Conservation (phyloP, 2,113 vertebrate genomes). For the Brachirus orientalis region DNA sequence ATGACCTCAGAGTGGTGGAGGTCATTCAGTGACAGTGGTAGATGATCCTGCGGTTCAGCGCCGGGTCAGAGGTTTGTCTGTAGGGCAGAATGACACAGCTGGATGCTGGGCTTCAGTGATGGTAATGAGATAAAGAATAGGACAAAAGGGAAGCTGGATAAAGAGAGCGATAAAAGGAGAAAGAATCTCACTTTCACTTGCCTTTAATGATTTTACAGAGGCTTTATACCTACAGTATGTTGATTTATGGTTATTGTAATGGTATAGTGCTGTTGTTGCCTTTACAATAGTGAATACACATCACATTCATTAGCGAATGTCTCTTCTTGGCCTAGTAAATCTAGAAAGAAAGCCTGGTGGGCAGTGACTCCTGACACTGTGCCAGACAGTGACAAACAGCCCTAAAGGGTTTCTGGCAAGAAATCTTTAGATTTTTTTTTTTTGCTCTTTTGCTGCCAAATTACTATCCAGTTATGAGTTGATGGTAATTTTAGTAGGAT, state of each 20-base stretch:
- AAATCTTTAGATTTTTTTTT: slow-evolving; percentile 74
- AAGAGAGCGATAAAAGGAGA: slow-evolving; percentile 55
- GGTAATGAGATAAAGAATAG: slow-evolving; percentile 79
- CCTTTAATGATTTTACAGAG: slow-evolving; percentile 58
- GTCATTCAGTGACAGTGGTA: slow-evolving; percentile 69
- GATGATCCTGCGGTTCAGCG: slow-evolving; percentile 78
- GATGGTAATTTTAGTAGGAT: slow-evolving; percentile 83
- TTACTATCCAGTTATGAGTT: slow-evolving; percentile 83
- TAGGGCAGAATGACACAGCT: slow-evolving; percentile 71
- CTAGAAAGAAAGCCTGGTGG: slow-evolving; percentile 81
- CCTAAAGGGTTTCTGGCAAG: slow-evolving; percentile 80
- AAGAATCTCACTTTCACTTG: slow-evolving; percentile 67
- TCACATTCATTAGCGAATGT: slow-evolving; percentile 40
- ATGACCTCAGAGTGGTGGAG: slow-evolving; percentile 52
- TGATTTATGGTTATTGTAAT: slow-evolving; percentile 75
- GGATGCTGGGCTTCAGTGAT: slow-evolving; percentile 76
- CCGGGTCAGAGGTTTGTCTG: slow-evolving; percentile 77
- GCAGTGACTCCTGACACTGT: slow-evolving; percentile 78
- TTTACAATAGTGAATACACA: slow-evolving; percentile 49
- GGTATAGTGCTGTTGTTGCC: slow-evolving; percentile 53
- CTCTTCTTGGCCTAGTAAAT: slow-evolving; percentile 76
- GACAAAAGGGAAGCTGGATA: slow-evolving; percentile 75
- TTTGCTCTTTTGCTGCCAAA: slow-evolving; percentile 76
- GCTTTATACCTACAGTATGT: slow-evolving; percentile 67
- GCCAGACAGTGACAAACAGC: slow-evolving; percentile 83